Evolutionary conservation across 2,797 vertebrate species (phyloP).

Genomic region (Peromyscus aztecus): DNA sequence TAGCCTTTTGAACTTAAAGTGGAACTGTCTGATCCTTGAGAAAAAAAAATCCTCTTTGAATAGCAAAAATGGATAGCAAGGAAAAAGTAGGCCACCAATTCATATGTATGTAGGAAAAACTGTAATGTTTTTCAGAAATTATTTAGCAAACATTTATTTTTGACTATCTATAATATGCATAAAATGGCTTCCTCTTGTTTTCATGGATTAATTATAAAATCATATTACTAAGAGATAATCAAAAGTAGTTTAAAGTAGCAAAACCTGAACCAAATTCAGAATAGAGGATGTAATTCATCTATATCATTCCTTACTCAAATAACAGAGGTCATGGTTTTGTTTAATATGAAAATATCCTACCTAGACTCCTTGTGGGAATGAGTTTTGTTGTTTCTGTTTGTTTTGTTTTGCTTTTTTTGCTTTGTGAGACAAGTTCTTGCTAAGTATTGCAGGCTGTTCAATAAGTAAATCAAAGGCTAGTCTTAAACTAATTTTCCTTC

Average conservation of each 20-base stretch:
- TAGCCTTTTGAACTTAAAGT: constrained; percentile 69
- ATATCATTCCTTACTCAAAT: neutral
- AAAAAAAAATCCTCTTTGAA: neutral
- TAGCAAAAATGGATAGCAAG: constrained; percentile 43
- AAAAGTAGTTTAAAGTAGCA: neutral
- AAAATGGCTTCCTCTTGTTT: neutral
- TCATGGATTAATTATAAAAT: neutral
- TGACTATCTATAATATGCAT: neutral
- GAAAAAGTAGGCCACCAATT: neutral
- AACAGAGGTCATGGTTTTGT: neutral
- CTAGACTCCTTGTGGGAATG: neutral
- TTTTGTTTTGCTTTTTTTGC: neutral
- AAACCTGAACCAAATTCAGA: neutral
- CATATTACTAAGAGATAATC: neutral
- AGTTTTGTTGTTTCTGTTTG: neutral
- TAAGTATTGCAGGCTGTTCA: neutral
- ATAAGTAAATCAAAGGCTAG: neutral
- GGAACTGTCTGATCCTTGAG: constrained; percentile 33
- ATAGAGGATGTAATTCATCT: neutral
- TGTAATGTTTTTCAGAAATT: neutral
- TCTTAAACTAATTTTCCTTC: no score
- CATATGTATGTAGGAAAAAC: neutral
- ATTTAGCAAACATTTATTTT: neutral
- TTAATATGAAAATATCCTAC: neutral
- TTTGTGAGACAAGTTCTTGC: neutral